phyloP scores from a whole-genome alignment of 2,113 vertebrate genomes.

The Camelus dromedarius region DNA sequence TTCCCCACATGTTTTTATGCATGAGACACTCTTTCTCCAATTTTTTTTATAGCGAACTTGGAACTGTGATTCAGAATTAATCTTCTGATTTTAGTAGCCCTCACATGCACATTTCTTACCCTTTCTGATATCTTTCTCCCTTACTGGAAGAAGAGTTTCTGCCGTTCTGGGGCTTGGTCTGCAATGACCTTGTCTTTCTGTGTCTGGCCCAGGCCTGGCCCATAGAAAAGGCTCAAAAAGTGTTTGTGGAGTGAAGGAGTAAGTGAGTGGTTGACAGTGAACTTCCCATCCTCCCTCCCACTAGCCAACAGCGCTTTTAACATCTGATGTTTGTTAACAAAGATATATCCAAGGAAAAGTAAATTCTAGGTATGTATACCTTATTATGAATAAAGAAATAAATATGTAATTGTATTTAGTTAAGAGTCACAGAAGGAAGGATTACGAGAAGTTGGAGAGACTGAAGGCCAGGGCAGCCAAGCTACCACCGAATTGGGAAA shows the following conservation, averaged over 20 bases:
- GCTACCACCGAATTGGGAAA: accelerated
- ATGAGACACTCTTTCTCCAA: background rate
- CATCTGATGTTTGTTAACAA: background rate
- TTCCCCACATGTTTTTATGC: background rate
- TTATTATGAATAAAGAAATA: background rate
- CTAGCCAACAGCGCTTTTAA: background rate
- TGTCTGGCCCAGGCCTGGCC: accelerated
- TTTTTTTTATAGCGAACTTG: background rate
- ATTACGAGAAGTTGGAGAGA: background rate
- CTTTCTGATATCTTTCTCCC: background rate
- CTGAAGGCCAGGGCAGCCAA: accelerated
- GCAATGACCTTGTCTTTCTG: background rate
- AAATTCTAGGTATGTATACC: background rate
- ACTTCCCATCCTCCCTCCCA: background rate
- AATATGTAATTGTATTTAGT: background rate
- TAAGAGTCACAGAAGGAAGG: background rate
- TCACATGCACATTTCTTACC: background rate
- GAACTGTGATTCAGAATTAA: background rate
- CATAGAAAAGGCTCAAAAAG: background rate
- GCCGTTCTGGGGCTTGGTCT: background rate
- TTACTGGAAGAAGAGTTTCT: background rate
- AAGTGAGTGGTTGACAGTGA: background rate
- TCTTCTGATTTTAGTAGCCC: background rate
- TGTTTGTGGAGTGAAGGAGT: background rate
- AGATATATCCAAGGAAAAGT: background rate